A percentile compares a stretch with the other conserved stretches of the same genome.
These are phyloP conservation scores for Ophion costatus DNA, from an alignment of 2,888 invertebrate species.

Conservation along the genomic window DNA sequence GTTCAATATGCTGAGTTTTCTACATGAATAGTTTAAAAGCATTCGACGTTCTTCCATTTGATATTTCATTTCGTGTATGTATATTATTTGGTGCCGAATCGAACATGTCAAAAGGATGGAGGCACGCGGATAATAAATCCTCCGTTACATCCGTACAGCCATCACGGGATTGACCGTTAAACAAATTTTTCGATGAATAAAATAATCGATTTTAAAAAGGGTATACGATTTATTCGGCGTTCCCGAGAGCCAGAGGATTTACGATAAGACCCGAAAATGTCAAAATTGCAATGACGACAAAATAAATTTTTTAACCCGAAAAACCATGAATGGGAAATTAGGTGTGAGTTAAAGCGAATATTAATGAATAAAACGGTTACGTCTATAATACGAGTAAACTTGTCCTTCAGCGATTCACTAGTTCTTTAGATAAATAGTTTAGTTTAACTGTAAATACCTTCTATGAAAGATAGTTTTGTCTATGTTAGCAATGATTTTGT, in stretches of 20 bases:
- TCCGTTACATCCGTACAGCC: conserved; percentile 34
- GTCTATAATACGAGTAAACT: no score
- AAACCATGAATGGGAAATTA: no score
- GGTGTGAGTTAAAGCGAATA: no score
- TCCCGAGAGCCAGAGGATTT: background rate
- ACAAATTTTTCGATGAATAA: conserved; percentile 55
- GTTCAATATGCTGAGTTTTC: conserved; percentile 36
- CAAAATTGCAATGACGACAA: background rate
- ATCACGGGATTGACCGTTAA: conserved; percentile 26
- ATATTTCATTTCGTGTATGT: conserved; percentile 49
- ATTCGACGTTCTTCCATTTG: conserved; percentile 55
- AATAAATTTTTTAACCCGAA: background rate
- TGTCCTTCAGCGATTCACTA: no score
- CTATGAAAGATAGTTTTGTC: background rate
- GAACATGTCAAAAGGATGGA: conserved; percentile 39
- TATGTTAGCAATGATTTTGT: background rate
- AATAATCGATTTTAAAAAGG: conserved; percentile 33
- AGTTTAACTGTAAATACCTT: no score
- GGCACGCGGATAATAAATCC: conserved; percentile 45
- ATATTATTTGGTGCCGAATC: conserved; percentile 50
- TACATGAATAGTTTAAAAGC: conserved; percentile 56
- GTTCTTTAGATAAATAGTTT: no score
- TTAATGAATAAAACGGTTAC: no score
- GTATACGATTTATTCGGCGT: background rate
- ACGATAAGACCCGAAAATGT: background rate